Conservation (phyloP, 2,888 invertebrate genomes). For the Luffia ferchaultella region DNA sequence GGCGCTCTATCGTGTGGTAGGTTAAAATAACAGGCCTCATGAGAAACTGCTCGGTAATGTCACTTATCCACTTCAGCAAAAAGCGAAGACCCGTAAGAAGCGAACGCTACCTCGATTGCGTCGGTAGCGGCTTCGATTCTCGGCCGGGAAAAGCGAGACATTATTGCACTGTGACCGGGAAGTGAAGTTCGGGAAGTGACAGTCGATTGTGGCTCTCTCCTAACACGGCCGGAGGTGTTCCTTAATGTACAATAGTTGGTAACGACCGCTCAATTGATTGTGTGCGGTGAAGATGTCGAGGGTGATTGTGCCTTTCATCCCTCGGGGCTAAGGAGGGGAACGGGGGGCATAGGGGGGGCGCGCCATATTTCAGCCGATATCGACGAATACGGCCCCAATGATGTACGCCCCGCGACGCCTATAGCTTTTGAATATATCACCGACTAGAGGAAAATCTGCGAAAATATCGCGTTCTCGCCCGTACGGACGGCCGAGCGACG, state of each 20-base stretch:
- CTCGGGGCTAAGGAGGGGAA: no score
- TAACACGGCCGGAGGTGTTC: background rate
- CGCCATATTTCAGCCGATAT: conserved; percentile 7
- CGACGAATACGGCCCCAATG: conserved; percentile 7
- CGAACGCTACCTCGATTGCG: no score
- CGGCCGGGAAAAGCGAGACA: no score
- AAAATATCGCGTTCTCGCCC: background rate
- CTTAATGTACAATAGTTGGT: background rate
- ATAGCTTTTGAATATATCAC: conserved; percentile 9
- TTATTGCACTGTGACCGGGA: no score
- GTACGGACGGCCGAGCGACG: background rate
- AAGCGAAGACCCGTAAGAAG: no score
- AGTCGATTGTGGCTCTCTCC: background rate
- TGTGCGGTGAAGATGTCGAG: background rate
- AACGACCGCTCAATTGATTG: background rate
- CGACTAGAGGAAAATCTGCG: background rate
- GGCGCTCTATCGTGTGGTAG: no score
- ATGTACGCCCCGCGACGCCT: conserved; percentile 6
- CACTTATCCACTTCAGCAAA: background rate
- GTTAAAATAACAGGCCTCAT: no score
- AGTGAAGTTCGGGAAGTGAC: no score
- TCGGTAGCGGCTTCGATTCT: no score
- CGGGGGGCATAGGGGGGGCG: background rate
- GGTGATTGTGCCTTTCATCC: no score
- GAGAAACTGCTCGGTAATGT: no score